Conservation (phyloP, 2,888 invertebrate genomes). For the Acleris literana region DNA sequence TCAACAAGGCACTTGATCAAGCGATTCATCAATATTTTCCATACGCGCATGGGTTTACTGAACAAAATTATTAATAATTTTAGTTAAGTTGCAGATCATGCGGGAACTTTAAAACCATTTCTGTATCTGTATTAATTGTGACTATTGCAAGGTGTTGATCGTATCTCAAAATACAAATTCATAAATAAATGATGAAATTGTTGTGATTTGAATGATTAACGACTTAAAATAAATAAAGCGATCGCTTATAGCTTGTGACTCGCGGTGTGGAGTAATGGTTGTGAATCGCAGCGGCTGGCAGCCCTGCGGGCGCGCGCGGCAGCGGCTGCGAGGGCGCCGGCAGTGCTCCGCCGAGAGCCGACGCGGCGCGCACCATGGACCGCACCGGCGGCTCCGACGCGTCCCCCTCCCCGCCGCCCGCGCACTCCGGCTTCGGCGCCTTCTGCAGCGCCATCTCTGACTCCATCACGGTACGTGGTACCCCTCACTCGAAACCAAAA, state of each 20-base stretch:
- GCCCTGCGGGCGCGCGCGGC: constrained; percentile 31
- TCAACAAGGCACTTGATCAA: no score
- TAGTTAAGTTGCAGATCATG: no score
- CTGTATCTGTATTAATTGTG: no score
- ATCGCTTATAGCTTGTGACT: constrained; percentile 19
- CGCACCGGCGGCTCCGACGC: constrained; percentile 65
- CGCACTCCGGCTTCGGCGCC: constrained; percentile 75
- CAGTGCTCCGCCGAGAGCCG: constrained; percentile 68
- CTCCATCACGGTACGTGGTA: constrained; percentile 77
- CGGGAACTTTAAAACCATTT: no score
- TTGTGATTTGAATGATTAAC: no score
- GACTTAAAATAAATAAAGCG: no score
- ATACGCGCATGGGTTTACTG: no score
- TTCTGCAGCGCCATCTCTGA: constrained; percentile 81
- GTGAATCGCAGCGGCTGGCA: constrained; percentile 15
- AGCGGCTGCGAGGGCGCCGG: constrained; percentile 48
- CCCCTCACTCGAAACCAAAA: not conserved
- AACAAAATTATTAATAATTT: no score
- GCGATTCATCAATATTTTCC: no score
- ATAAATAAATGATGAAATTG: no score
- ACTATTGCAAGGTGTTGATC: no score
- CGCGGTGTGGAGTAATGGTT: not conserved
- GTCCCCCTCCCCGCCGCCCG: constrained; percentile 52
- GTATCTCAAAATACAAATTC: no score
- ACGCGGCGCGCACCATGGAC: constrained; percentile 56